These are phyloP conservation scores for Trogon surrucura DNA, from an alignment of 2,113 vertebrate species.

Conservation along the genomic window DNA sequence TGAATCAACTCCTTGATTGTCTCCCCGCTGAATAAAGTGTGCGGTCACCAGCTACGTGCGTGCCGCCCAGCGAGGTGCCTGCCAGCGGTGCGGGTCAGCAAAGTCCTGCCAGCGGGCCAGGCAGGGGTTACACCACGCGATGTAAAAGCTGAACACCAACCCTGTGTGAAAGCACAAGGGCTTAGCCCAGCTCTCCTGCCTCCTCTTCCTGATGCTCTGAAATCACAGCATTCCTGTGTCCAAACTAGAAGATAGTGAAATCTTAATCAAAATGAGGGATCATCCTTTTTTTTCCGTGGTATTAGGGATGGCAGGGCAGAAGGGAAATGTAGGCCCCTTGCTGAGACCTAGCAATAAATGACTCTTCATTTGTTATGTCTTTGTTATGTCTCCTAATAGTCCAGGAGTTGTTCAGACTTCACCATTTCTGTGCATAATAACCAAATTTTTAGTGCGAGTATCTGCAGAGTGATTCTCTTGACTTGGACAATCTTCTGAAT, in stretches of 20 bases:
- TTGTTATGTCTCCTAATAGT: not conserved
- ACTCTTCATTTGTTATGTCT: not conserved
- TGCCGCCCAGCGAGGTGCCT: not conserved
- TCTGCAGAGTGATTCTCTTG: slow-evolving; percentile 45
- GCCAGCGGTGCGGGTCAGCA: not conserved
- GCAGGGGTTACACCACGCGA: rapidly evolving
- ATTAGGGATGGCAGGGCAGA: not conserved
- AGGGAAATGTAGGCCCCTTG: not conserved
- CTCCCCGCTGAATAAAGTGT: not conserved
- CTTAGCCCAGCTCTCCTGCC: not conserved
- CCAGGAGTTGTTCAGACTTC: not conserved
- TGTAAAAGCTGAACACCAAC: not conserved
- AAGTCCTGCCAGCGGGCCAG: not conserved
- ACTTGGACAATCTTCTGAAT: slow-evolving; percentile 56
- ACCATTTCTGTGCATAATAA: not conserved
- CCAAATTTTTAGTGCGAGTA: slow-evolving; percentile 24
- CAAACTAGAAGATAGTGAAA: not conserved
- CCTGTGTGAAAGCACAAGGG: rapidly evolving
- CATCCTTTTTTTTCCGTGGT: rapidly evolving
- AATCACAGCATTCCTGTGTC: not conserved
- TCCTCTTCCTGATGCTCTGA: not conserved
- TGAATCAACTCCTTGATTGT: not conserved
- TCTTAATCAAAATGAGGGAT: not conserved
- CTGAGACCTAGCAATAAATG: slow-evolving; percentile 50
- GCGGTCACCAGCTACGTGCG: not conserved